These are phyloP conservation scores for Yasuhikotakia modesta DNA, from an alignment of 2,797 vertebrate genomes.

Conservation along the genomic window DNA sequence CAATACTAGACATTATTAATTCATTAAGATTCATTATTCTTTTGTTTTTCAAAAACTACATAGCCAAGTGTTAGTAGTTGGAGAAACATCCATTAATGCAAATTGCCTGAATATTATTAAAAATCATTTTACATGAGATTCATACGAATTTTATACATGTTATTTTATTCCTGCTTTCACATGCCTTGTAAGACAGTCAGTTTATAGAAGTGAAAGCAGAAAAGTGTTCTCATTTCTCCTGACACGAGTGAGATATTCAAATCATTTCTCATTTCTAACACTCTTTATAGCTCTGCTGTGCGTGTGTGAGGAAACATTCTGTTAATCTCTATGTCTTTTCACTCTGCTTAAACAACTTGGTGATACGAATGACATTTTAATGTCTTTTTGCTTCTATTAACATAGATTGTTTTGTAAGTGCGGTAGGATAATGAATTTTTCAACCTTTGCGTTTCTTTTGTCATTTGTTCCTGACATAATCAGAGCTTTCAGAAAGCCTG, in stretches of 20 bases:
- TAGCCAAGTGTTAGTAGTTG: neutral
- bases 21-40: too few species aligned
- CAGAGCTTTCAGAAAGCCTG: slow-evolving; percentile 41
- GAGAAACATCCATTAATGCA: neutral
- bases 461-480: slow-evolving; percentile 58
- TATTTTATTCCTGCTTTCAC: neutral
- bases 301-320: slow-evolving; percentile 43
- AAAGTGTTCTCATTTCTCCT: slow-evolving; percentile 10
- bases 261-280: slow-evolving; percentile 10
- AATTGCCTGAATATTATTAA: neutral
- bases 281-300: slow-evolving; percentile 7
- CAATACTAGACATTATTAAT: too few species aligned
- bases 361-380: slow-evolving; percentile 74
- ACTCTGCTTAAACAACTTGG: slow-evolving; percentile 66
- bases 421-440: slow-evolving; percentile 64
- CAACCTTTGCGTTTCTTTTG: slow-evolving; percentile 59
- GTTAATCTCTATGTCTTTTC: slow-evolving; percentile 66
- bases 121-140: neutral
- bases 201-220: slow-evolving; percentile 20
- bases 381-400: slow-evolving; percentile 69
- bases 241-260: slow-evolving; percentile 16
- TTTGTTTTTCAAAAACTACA: too few species aligned
- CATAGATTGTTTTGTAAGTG: slow-evolving; percentile 47
- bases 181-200: neutral
- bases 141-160: neutral